A percentile compares a stretch with the other conserved stretches of the same genome.
Conservation (phyloP, 2,888 invertebrate species). For the Leptinotarsa tumamoca region DNA sequence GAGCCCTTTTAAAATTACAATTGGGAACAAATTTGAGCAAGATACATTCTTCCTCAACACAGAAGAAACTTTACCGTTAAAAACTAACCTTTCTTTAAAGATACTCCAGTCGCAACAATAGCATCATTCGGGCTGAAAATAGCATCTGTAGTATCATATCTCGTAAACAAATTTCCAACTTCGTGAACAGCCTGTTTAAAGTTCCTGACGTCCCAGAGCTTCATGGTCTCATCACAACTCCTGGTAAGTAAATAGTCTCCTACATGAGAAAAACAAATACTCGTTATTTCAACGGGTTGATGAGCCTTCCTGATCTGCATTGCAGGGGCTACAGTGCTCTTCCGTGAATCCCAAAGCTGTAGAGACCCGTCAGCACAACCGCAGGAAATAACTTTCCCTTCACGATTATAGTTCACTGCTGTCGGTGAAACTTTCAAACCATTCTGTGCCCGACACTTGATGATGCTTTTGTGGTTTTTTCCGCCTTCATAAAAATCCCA, state of each 20-base stretch:
- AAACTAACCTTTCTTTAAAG: constrained; percentile 74
- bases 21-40: no score
- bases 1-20: no score
- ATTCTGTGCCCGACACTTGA: constrained; percentile 88
- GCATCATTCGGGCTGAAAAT: constrained; percentile 94
- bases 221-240: constrained; percentile 92
- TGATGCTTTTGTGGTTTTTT: constrained; percentile 82
- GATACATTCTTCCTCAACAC: neutral
- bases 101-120: constrained; percentile 89
- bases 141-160: constrained; percentile 86
- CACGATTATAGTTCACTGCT: constrained; percentile 76
- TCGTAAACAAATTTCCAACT: constrained; percentile 79
- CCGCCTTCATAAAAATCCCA: constrained; percentile 86
- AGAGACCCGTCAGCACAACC: constrained; percentile 96
- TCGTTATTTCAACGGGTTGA: constrained; percentile 83
- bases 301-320: constrained; percentile 85
- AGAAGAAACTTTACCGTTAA: neutral
- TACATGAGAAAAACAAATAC: constrained; percentile 89
- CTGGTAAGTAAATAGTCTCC: constrained; percentile 83
- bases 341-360: constrained; percentile 97
- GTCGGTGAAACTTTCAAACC: constrained; percentile 90
- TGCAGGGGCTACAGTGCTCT: constrained; percentile 89
- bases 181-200: constrained; percentile 83
- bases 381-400: constrained; percentile 84
- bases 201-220: constrained; percentile 92